A percentile compares a stretch with the other conserved stretches of the same genome.
Evolutionary conservation across 2,888 invertebrate genomes (phyloP).

Genomic region (Folsomia manolachei): DNA sequence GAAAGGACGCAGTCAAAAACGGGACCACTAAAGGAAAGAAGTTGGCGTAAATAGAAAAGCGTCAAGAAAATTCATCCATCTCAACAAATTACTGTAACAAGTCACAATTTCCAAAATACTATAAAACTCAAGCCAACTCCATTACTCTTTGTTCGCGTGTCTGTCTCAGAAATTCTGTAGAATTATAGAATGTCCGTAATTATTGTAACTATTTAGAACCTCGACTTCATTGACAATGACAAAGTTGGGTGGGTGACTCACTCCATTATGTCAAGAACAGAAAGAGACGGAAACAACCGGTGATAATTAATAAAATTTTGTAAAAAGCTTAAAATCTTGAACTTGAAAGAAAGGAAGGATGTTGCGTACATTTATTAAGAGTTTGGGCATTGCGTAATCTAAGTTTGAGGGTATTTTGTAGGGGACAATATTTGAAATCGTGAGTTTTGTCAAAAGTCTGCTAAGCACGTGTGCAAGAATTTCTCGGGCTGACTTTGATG

Average conservation of each 20-base stretch:
- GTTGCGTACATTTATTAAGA: background rate
- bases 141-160: too few species aligned
- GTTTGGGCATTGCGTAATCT: too few species aligned
- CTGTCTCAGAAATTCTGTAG: too few species aligned
- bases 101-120: too few species aligned
- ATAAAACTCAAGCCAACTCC: too few species aligned
- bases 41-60: background rate
- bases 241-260: too few species aligned
- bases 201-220: too few species aligned
- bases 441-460: background rate
- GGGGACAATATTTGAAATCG: background rate
- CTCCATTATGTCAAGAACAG: background rate
- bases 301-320: slow-evolving; percentile 7
- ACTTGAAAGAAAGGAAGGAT: background rate
- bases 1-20: too few species aligned
- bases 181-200: too few species aligned
- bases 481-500: background rate
- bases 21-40: background rate
- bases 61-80: too few species aligned
- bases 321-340: background rate
- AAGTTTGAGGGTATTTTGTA: too few species aligned
- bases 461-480: background rate
- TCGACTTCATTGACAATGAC: background rate
- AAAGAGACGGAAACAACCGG: background rate
- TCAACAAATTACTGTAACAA: too few species aligned